Evolutionary conservation across 2,888 invertebrate species (phyloP).

Genomic region (Drosophila meridionalis): DNA sequence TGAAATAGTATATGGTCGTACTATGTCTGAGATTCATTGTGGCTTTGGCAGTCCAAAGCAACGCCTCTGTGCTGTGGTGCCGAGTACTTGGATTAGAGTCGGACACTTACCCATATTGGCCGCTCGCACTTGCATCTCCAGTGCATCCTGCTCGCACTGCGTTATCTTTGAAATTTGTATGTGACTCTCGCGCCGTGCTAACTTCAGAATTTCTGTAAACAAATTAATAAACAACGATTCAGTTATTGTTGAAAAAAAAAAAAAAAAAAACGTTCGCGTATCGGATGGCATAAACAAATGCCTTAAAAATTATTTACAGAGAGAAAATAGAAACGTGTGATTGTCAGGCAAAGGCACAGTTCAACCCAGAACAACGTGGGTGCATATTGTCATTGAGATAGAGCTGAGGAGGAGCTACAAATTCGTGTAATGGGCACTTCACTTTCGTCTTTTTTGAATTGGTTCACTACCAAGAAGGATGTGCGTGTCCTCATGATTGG

Average conservation of each 20-base stretch:
- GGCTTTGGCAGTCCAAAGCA: not conserved
- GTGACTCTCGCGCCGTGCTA: constrained; percentile 95
- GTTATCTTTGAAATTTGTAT: constrained; percentile 95
- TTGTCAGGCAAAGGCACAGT: constrained; percentile 2
- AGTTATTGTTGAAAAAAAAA: not conserved
- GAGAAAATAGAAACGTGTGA: not conserved
- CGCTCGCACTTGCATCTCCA: constrained; percentile 98
- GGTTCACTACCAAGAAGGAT: constrained; percentile 65
- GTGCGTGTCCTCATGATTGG: constrained; percentile 80
- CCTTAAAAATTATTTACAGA: not conserved
- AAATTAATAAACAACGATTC: constrained; percentile 22
- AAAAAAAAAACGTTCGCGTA: not conserved
- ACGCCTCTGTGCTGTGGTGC: not conserved
- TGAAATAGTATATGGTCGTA: not conserved
- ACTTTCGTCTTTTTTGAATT: constrained; percentile 67
- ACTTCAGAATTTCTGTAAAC: constrained; percentile 93
- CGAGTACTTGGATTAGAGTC: not conserved
- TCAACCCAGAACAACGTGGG: constrained; percentile 6
- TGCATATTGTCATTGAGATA: not conserved
- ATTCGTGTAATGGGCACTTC: constrained; percentile 31
- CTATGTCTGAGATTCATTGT: too few species aligned
- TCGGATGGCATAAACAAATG: constrained; percentile 36
- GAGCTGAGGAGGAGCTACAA: not conserved
- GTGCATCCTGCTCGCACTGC: constrained; percentile 96
- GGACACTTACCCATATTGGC: constrained; percentile 91